Conservation (phyloP, 2,797 vertebrate genomes). For the Premnoplex brunnescens region DNA sequence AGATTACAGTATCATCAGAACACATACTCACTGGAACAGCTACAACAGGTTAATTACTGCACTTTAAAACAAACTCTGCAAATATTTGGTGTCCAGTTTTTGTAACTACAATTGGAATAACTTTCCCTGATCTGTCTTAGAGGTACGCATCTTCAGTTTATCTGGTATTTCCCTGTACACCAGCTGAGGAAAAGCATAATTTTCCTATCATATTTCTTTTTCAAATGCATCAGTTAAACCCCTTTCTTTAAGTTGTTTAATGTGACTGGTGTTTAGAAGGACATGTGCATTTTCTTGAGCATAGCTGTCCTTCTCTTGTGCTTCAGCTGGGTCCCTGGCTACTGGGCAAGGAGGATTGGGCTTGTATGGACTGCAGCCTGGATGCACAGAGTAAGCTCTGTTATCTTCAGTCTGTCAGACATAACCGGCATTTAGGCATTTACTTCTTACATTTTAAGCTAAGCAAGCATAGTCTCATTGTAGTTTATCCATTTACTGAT, state of each 20-base stretch:
- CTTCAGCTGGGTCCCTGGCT: neutral
- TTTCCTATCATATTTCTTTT: neutral
- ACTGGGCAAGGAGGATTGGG: neutral
- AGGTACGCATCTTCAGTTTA: neutral
- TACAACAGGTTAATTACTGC: neutral
- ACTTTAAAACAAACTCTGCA: neutral
- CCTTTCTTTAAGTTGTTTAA: neutral
- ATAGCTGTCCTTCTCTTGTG: neutral
- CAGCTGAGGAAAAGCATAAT: neutral
- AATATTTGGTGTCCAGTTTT: neutral
- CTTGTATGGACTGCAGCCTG: neutral
- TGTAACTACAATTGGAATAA: neutral
- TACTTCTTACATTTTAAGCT: neutral
- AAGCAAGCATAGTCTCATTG: neutral
- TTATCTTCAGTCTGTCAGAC: neutral
- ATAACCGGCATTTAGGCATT: neutral
- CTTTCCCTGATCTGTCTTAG: neutral
- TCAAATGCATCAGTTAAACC: neutral
- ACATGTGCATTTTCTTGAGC: neutral
- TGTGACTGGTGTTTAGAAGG: neutral
- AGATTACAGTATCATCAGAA: neutral
- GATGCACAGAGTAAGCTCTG: neutral
- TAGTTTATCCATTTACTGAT: neutral
- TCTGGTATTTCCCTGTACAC: neutral
- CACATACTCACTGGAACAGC: fast-evolving